Conservation (phyloP, 2,888 invertebrate species). For the Ectemnius cavifrons region DNA sequence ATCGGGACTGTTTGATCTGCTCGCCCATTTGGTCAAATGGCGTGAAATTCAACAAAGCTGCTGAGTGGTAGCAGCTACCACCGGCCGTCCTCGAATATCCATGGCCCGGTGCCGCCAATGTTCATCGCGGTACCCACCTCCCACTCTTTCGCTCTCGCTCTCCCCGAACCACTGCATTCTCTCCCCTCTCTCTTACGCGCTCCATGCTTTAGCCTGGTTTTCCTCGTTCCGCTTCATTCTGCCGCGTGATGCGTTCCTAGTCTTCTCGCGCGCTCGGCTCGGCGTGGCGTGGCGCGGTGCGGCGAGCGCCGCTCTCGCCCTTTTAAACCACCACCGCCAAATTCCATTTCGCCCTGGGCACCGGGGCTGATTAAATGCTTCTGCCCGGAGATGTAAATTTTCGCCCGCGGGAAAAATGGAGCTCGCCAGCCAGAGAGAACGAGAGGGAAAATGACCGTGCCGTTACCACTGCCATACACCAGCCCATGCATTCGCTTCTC, state of each 20-base stretch:
- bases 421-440: conserved; percentile 2
- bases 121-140: conserved; percentile 21
- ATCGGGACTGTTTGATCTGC: conserved; percentile 71
- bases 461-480: too few species aligned
- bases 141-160: conserved; percentile 2
- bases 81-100: conserved; percentile 41
- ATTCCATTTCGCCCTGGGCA: conserved; percentile 56
- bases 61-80: conserved; percentile 58
- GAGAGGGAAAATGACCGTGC: too few species aligned
- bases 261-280: too few species aligned
- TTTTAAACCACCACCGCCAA: conserved; percentile 38
- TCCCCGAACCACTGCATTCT: conserved; percentile 9
- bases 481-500: neutral
- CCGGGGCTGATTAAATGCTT: conserved; percentile 62
- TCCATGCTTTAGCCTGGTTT: conserved; percentile 7
- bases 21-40: conserved; percentile 71
- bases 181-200: neutral
- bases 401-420: conserved; percentile 51
- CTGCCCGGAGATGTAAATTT: conserved; percentile 61
- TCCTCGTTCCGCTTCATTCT: conserved; percentile 21
- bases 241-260: neutral
- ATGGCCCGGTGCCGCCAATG: conserved; percentile 20
- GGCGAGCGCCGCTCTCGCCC: neutral
- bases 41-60: conserved; percentile 75
- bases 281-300: too few species aligned